Evolutionary conservation across 2,797 vertebrate genomes (phyloP).

Genomic region (Gambelia wislizenii): DNA sequence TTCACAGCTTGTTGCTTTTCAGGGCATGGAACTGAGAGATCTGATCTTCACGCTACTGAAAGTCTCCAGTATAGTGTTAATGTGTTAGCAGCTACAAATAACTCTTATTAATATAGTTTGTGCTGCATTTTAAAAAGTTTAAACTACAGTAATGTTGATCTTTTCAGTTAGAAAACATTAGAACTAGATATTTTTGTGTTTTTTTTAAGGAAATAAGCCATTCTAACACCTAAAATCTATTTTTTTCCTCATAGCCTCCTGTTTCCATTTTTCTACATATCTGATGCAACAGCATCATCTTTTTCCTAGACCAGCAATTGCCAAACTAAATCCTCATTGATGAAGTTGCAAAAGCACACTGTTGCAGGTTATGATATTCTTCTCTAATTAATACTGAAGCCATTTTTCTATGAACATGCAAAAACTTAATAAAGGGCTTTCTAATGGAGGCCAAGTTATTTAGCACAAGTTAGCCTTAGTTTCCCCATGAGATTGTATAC

Average conservation of each 20-base stretch:
- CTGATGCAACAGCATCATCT: neutral
- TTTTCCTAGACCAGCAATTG: neutral
- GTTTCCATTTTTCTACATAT: neutral
- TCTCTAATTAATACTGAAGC: neutral
- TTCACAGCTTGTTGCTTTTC: constrained; percentile 15
- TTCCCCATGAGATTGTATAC: neutral
- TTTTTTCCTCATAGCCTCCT: neutral
- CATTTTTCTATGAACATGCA: neutral
- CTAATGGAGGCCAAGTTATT: neutral
- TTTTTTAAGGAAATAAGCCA: neutral
- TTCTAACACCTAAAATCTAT: neutral
- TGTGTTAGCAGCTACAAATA: constrained; percentile 25
- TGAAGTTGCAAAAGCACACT: neutral
- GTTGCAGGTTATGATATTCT: neutral
- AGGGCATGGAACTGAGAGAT: constrained; percentile 17
- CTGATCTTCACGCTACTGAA: constrained; percentile 18
- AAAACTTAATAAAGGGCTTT: neutral
- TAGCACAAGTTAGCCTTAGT: neutral
- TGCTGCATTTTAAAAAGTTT: neutral
- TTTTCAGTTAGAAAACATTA: neutral
- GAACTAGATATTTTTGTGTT: neutral
- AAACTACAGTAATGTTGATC: constrained; percentile 17
- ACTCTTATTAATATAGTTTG: neutral
- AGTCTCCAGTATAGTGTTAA: constrained; percentile 9
- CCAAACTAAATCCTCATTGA: neutral